Conservation (phyloP, 2,113 vertebrate species). For the Chamaetylas fuelleborni region DNA sequence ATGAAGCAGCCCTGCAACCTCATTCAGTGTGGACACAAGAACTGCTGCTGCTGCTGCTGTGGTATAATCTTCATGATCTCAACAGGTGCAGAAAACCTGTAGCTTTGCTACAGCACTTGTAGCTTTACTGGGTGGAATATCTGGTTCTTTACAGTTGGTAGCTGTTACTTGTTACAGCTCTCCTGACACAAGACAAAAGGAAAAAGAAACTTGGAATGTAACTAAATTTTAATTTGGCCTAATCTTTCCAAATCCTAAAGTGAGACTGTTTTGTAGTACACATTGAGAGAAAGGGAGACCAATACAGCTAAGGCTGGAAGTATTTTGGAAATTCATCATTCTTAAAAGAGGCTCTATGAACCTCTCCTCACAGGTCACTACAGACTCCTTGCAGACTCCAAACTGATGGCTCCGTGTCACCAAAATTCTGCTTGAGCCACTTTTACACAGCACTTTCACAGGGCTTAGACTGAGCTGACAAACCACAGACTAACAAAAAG, state of each 20-base stretch:
- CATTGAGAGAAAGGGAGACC: background rate
- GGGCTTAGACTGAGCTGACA: conserved; percentile 62
- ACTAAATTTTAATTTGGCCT: conserved; percentile 49
- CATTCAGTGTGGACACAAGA: background rate
- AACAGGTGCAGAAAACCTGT: background rate
- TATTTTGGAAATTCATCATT: background rate
- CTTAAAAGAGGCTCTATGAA: background rate
- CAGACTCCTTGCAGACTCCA: conserved; percentile 47
- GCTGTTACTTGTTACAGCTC: background rate
- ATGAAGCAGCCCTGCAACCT: background rate
- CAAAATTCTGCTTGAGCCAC: conserved; percentile 41
- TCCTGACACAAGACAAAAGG: background rate
- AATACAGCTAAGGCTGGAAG: background rate
- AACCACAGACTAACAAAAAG: conserved; percentile 67
- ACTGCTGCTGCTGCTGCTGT: background rate
- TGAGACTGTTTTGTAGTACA: background rate
- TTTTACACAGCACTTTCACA: conserved; percentile 39
- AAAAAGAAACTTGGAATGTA: background rate
- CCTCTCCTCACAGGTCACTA: background rate
- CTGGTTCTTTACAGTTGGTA: background rate
- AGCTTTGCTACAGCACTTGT: background rate
- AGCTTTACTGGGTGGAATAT: background rate
- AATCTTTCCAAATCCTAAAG: conserved; percentile 36
- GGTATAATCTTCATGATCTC: background rate
- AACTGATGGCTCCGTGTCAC: conserved; percentile 51